Conservation (phyloP, 2,113 vertebrate genomes). For the human (Homo sapiens) region GRCh38 chr22:34244001-34244500, state of each 20-base stretch:
- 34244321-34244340: not conserved
- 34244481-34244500: not conserved
- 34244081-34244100: not conserved
- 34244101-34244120: not conserved
- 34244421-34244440: not conserved
- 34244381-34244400: not conserved
- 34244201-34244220: not conserved
- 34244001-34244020: not conserved
- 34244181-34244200: not conserved
- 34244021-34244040: not conserved
- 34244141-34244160: not conserved
- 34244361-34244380: not conserved
- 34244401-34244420: not conserved
- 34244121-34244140: not conserved
- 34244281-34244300: not conserved
- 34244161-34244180: not conserved
- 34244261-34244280: not conserved
- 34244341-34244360: not conserved
- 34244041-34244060: not conserved
- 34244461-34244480: not conserved
- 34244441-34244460: not conserved
- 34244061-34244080: not conserved
- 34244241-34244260: not conserved
- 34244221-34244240: not conserved
- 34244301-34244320: not conserved